phyloP scores from a whole-genome alignment of 2,888 invertebrate genomes.

The Eupithecia abbreviata region DNA sequence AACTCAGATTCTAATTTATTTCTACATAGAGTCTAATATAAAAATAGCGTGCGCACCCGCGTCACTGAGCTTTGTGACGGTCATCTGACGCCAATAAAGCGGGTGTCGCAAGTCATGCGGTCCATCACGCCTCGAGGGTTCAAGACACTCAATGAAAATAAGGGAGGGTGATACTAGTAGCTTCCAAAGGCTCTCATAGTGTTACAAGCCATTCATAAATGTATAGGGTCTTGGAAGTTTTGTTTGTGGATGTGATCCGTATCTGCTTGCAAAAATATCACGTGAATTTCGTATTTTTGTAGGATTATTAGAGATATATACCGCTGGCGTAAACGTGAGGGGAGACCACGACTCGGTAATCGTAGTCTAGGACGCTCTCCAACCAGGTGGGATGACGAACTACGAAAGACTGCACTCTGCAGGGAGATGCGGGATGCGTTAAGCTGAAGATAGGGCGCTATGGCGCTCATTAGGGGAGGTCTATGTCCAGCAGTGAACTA shows the following conservation, averaged over 20 bases:
- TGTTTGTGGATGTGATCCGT: neutral
- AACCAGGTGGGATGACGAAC: too few species aligned
- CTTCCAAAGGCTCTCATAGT: neutral
- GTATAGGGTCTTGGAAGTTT: neutral
- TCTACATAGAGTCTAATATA: slow-evolving; percentile 33
- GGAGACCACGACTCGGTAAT: too few species aligned
- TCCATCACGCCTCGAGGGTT: slow-evolving; percentile 32
- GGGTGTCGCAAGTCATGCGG: slow-evolving; percentile 67
- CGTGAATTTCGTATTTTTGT: neutral
- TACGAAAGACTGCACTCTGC: too few species aligned
- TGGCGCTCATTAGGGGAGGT: too few species aligned
- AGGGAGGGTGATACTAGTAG: slow-evolving; percentile 7
- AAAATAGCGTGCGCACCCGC: slow-evolving; percentile 39
- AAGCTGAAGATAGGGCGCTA: too few species aligned
- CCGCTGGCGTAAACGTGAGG: too few species aligned
- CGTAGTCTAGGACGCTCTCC: too few species aligned
- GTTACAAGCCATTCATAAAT: neutral
- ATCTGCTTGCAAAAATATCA: neutral
- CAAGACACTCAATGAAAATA: slow-evolving; percentile 13
- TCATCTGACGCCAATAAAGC: slow-evolving; percentile 79
- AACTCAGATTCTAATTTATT: neutral
- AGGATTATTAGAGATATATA: neutral
- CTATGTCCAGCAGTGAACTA: too few species aligned
- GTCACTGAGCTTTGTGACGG: slow-evolving; percentile 68
- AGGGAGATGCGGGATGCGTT: too few species aligned